Conservation (phyloP, 2,888 invertebrate species). For the Dorcus parallelipipedus region DNA sequence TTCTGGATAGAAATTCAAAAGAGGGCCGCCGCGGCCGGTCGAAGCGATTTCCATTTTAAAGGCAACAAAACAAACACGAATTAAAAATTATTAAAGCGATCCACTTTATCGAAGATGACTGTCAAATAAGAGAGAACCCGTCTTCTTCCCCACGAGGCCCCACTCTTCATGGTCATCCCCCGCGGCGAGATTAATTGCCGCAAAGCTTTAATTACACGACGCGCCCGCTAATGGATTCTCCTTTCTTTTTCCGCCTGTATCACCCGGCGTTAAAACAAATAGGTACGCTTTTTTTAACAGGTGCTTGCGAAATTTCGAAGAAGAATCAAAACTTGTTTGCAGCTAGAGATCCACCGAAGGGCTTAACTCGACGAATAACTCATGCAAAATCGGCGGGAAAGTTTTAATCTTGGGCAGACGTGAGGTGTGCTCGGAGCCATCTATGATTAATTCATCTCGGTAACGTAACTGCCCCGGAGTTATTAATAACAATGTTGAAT, state of each 20-base stretch:
- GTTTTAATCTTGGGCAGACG: constrained; percentile 16
- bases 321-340: no score
- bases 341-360: neutral
- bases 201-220: constrained; percentile 33
- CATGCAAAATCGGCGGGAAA: constrained; percentile 16
- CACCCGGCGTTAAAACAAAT: no score
- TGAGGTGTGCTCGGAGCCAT: constrained; percentile 12
- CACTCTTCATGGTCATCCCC: constrained; percentile 18
- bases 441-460: constrained; percentile 21
- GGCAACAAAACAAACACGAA: no score
- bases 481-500: constrained; percentile 17
- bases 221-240: constrained; percentile 33
- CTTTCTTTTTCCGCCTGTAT: constrained; percentile 2
- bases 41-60: no score
- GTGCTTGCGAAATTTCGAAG: no score
- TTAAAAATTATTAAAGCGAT: no score
- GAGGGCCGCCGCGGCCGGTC: no score
- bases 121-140: constrained; percentile 13
- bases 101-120: constrained; percentile 20
- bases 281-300: no score
- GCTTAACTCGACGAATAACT: constrained; percentile 4
- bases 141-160: constrained; percentile 3
- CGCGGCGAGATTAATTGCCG: constrained; percentile 35
- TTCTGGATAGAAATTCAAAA: no score
- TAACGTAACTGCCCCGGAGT: constrained; percentile 20